Conservation (phyloP, 2,113 vertebrate species). For the Phaethornis superciliosus region DNA sequence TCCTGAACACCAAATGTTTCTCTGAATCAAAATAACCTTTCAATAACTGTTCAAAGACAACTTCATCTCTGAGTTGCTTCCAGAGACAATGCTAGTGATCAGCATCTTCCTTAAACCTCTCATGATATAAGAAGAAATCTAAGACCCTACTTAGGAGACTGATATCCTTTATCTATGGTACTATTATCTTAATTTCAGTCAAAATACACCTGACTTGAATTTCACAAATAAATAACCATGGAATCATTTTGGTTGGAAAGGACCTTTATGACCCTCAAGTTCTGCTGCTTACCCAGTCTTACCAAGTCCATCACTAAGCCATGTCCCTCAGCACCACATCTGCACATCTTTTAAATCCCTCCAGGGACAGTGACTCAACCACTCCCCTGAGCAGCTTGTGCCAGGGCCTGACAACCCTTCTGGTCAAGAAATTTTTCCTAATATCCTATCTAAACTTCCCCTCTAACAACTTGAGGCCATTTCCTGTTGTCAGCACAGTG, state of each 20-base stretch:
- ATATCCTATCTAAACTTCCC: too few species aligned
- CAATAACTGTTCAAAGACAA: background rate
- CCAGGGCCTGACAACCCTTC: too few species aligned
- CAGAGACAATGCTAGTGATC: background rate
- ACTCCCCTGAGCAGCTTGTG: too few species aligned
- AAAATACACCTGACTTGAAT: background rate
- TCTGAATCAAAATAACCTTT: background rate
- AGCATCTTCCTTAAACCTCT: background rate
- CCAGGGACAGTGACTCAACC: too few species aligned
- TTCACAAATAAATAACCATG: background rate
- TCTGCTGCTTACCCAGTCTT: too few species aligned
- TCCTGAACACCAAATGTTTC: background rate
- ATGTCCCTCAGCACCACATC: too few species aligned
- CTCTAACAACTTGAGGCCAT: too few species aligned
- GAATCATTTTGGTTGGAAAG: too few species aligned
- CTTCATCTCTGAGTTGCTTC: background rate
- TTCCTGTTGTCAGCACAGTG: background rate
- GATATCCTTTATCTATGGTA: background rate
- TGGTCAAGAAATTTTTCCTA: too few species aligned
- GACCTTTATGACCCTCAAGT: too few species aligned
- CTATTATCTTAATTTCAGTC: background rate
- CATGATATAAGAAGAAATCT: background rate
- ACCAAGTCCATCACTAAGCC: too few species aligned
- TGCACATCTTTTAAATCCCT: too few species aligned
- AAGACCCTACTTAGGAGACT: background rate